Base-by-base conservation (phyloP, 2,797 vertebrate genomes). In the Benthosema pterotum region DNA sequence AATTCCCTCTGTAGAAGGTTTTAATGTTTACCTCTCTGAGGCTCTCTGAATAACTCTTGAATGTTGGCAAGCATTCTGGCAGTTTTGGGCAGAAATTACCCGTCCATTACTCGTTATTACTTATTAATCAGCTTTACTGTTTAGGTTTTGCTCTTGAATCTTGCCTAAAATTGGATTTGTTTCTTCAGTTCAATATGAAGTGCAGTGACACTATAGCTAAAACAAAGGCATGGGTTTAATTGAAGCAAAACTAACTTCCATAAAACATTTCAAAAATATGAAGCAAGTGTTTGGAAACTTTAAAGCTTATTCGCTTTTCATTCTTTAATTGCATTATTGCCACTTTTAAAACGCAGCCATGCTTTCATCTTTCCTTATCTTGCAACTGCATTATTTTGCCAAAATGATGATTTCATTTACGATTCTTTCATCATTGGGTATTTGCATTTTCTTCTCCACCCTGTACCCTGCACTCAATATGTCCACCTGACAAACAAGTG, bases 71-170 rank as follows among this genome's bases (percentile, higher is more conserved):
- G 50, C 0, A 17, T 43, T 0, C 38, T 16, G 7, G 0, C 32
- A 18, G n/a, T n/a, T n/a, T n/a, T n/a, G n/a, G n/a, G n/a, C n/a
- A 17, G 18, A 48, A n/a, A 5, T 68, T 52, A 66, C 32, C 72
- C 48, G 38, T 49, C 14, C 32, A 22, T 46, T 64, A 59, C 42
- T 72, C 49, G n/a, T 1, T 58, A 13, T 46, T 25, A 25, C 22
- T 25, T 5, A 46, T 46, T 13, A 3, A n/a, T 46, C n/a, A 15
- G 45, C n/a, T 46, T 46, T 13, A 46, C 45, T 13, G n/a, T 46
- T 38, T 38, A 38, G 32, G n/a, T 14, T n/a, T n/a, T 46, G 45
- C 45, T n/a, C 4, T 46, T 46, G n/a, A 46, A 38, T 38, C n/a
- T 13, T 46, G n/a, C 45, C 45, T n/a, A n/a, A 1, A 13, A n/a